Conservation (phyloP, 2,113 vertebrate species). For the Gnathonemus echidnorhynchus region DNA sequence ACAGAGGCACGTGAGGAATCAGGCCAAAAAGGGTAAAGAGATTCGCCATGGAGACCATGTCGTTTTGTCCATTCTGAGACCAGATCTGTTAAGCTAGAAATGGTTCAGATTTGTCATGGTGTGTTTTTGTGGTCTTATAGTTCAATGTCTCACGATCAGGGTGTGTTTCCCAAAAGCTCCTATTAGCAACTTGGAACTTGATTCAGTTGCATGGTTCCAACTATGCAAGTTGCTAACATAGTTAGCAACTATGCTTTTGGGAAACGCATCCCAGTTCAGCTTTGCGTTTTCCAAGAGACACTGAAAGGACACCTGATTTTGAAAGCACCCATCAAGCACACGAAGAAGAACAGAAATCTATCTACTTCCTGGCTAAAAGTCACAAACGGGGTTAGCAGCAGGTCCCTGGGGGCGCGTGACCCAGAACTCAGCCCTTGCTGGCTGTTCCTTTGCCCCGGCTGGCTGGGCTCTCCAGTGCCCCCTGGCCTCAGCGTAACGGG, state of each 20-base stretch:
- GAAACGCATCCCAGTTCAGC: background rate
- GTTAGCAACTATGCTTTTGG: background rate
- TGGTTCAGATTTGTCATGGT: background rate
- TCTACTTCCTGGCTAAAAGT: background rate
- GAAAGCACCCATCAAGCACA: background rate
- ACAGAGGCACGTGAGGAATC: background rate
- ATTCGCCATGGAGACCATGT: background rate
- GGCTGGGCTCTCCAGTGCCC: slow-evolving; percentile 53
- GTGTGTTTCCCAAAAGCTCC: background rate
- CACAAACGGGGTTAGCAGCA: background rate
- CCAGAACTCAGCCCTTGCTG: background rate
- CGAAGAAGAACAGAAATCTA: background rate
- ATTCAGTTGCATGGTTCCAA: background rate
- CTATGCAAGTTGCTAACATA: background rate
- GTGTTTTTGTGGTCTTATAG: background rate
- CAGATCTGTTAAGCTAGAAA: background rate
- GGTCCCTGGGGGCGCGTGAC: background rate
- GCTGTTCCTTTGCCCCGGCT: slow-evolving; percentile 23
- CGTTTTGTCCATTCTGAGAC: background rate
- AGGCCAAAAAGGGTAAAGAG: background rate
- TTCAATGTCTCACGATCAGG: background rate
- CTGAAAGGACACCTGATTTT: background rate
- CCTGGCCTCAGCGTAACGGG: slow-evolving; percentile 61
- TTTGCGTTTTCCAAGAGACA: background rate
- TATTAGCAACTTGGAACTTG: background rate